These are phyloP conservation scores for Drosophila miranda DNA, from an alignment of 1,140 invertebrate species.

Conservation along the genomic window DNA sequence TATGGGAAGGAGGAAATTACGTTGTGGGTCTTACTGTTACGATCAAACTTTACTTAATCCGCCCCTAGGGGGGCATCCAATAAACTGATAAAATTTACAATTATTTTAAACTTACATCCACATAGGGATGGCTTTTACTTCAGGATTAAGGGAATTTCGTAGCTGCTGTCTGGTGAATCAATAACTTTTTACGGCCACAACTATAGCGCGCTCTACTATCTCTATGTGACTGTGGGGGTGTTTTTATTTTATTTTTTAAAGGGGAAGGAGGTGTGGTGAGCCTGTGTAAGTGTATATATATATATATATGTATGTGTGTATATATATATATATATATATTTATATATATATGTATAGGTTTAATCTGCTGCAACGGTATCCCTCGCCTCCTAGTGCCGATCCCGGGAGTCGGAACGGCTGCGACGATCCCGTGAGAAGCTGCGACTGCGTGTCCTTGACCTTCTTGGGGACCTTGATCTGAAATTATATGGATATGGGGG, in stretches of 20 bases:
- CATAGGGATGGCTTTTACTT: too few relatives aligned
- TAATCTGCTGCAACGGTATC: slow-evolving; percentile 13
- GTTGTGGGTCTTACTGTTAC: too few relatives aligned
- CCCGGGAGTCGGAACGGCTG: slow-evolving; percentile 83
- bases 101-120: too few relatives aligned
- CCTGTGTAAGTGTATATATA: slow-evolving; percentile 10
- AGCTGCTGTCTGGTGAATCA: too few relatives aligned
- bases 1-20: background rate
- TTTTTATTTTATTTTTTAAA: background rate
- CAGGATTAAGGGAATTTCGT: too few relatives aligned
- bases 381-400: slow-evolving; percentile 82
- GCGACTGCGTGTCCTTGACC: slow-evolving; percentile 83
- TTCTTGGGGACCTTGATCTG: slow-evolving; percentile 84
- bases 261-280: slow-evolving; percentile 2
- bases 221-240: slow-evolving; percentile 11
- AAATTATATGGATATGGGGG: slow-evolving; percentile 63
- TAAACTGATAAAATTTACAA: too few relatives aligned
- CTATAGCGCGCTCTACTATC: slow-evolving; percentile 1
- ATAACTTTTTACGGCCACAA: slow-evolving; percentile 1
- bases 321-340: slow-evolving; percentile 18
- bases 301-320: slow-evolving; percentile 21
- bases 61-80: too few relatives aligned
- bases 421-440: slow-evolving; percentile 83
- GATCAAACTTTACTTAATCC: too few relatives aligned
- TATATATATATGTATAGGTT: slow-evolving; percentile 22